Evolutionary conservation across 2,113 vertebrate species (phyloP), one percentile per base, ranked within the genome.

Genomic region (Cichladusa arquata): DNA sequence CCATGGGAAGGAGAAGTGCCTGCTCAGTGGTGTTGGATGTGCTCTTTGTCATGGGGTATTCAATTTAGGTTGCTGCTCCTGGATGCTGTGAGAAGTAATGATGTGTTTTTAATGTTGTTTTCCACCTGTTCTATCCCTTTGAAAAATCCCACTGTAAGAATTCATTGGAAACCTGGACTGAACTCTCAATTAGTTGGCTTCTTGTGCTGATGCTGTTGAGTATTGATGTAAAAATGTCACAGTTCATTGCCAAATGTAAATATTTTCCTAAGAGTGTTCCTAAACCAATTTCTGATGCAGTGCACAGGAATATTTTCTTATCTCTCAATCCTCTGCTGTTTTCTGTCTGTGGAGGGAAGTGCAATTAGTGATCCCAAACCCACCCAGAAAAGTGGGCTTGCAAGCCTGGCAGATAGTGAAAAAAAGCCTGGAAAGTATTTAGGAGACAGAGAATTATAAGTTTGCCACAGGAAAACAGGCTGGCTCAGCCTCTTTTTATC

Each of bases 351-450:
- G 78, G 40, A 78, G 80, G 67, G 93, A 95, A 67, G 2, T 40
- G 5, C 58, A 58, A 40, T 93, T 86, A 88, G 81, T 11, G 54
- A 65, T 80, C 91, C 51, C 34, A 97, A 94, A 96, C 67, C 64
- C 84, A 95, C 86, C 83, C 96, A 71, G 65, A 82, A 53, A 40
- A 92, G 67, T 84, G 91, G 74, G 73, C 16, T 66, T 40, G 91
- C 92, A 95, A 54, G 60, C 85, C 86, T 92, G 82, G 89, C 85
- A 97, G 87, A 92, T 95, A 96, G 89, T 96, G 96, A 95, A 86
- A 97, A 97, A 98, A 96, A 95, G 84, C 93, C 93, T 97, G 97
- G 97, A 98, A 98, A 97, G 95, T 97, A 97, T 97, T 97, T 94
- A 86, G 82, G 94, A 87, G 93, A 91, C 82, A 85, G 80, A 90